phyloP scores from a whole-genome alignment of 2,888 invertebrate genomes.

The Hymenopus coronatus region DNA sequence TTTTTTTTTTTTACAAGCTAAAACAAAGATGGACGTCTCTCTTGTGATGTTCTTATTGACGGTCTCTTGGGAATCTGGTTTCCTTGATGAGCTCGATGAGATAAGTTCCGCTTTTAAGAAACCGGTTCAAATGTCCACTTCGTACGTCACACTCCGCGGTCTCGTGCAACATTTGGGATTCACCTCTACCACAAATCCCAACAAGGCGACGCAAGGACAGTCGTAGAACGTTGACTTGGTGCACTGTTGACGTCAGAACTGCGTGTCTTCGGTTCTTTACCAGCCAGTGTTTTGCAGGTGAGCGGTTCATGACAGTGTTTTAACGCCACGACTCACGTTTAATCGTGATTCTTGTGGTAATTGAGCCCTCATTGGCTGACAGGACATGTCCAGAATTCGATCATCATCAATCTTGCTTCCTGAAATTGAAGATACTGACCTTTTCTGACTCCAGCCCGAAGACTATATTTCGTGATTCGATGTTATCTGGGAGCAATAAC shows the following conservation, averaged over 20 bases:
- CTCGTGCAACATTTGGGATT: background rate
- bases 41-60: background rate
- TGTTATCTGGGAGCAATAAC: too few relatives aligned
- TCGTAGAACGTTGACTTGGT: background rate
- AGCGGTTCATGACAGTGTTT: too few relatives aligned
- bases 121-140: background rate
- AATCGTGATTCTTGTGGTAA: background rate
- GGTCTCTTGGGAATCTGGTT: background rate
- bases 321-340: background rate
- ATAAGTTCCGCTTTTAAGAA: background rate
- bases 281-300: too few relatives aligned
- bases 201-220: background rate
- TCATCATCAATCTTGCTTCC: background rate
- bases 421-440: too few relatives aligned
- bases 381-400: background rate
- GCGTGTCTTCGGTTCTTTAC: background rate
- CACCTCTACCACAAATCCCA: background rate
- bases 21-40: background rate
- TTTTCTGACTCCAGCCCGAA: too few relatives aligned
- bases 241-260: background rate
- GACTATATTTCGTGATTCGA: too few relatives aligned
- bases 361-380: background rate
- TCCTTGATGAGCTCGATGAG: background rate
- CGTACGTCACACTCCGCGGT: background rate
- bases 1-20: too few relatives aligned